Conservation (phyloP, 2,113 vertebrate genomes). For the Bos taurus region ARS-UCD2.0 NC_037357.1:117809001-117809500, state of each 20-base stretch:
- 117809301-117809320: not conserved
- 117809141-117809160: not conserved
- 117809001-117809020: not conserved
- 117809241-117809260: not conserved
- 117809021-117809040: not conserved
- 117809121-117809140: not conserved
- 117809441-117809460: not conserved
- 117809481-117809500: conserved; percentile 11
- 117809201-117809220: not conserved
- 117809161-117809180: not conserved
- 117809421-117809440: not conserved
- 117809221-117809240: not conserved
- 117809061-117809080: not conserved
- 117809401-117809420: conserved; percentile 7
- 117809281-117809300: not conserved
- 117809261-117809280: not conserved
- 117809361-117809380: conserved; percentile 19
- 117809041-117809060: not conserved
- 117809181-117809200: not conserved
- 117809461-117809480: not conserved
- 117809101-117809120: not conserved
- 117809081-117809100: not conserved
- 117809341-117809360: conserved; percentile 9
- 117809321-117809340: not conserved
- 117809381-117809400: not conserved